Percentiles rank a stretch among this genome's conserved stretches.
These are phyloP conservation scores for Nesospiza acunhae DNA, from an alignment of 2,113 vertebrate genomes.

Conservation along the genomic window DNA sequence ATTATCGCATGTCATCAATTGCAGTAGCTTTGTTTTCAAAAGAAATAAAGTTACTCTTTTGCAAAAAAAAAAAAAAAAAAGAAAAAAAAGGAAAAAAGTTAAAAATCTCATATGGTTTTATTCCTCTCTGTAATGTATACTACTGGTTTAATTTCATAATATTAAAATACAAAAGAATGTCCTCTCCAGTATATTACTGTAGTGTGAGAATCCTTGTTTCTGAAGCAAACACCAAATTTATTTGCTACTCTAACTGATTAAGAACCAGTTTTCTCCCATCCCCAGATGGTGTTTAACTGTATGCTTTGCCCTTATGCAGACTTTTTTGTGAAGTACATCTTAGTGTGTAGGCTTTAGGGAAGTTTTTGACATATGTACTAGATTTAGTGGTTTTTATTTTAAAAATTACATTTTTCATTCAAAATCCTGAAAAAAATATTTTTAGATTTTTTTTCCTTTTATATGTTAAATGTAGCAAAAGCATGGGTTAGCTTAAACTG, in stretches of 20 bases:
- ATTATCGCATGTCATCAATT: slow-evolving; percentile 60
- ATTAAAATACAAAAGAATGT: not conserved
- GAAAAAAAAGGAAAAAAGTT: not conserved
- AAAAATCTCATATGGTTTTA: not conserved
- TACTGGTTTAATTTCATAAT: not conserved
- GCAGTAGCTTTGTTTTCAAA: slow-evolving; percentile 51
- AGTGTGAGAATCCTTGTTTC: slow-evolving; percentile 24
- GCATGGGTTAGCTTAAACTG: slow-evolving; percentile 41
- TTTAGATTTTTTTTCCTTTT: slow-evolving; percentile 26
- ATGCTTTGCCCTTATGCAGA: slow-evolving; percentile 34
- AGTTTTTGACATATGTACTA: not conserved
- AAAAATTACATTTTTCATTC: not conserved
- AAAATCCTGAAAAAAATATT: slow-evolving; percentile 36
- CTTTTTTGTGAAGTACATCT: slow-evolving; percentile 52
- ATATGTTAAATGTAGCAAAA: slow-evolving; percentile 22
- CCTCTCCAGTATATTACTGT: slow-evolving; percentile 65
- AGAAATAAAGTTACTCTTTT: slow-evolving; percentile 53
- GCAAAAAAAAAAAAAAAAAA: not conserved
- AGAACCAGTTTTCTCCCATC: slow-evolving; percentile 9
- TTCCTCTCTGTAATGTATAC: not conserved
- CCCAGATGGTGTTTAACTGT: slow-evolving; percentile 13
- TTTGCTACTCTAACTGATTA: slow-evolving; percentile 23
- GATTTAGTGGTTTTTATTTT: slow-evolving; percentile 10
- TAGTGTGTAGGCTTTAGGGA: slow-evolving; percentile 2
- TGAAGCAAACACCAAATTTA: slow-evolving; percentile 49